Base-by-base conservation (phyloP, 2,888 invertebrate species). In the Dichetophora obliterata region DNA sequence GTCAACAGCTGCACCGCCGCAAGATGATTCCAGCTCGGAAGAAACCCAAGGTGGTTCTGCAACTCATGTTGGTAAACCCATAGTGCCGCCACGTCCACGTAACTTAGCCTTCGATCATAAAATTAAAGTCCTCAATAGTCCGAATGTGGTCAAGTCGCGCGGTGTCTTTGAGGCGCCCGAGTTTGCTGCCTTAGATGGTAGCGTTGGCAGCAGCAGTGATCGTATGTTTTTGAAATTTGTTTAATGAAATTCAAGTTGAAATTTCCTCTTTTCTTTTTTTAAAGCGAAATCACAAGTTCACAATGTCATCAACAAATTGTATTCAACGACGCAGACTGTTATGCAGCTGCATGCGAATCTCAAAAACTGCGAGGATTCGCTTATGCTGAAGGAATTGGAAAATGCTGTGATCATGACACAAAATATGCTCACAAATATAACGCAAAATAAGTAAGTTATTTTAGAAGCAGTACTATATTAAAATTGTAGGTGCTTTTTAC, bases 1-100 rank as follows among this genome's bases (percentile, higher is more conserved):
- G 3, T 37, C 14, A 43, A 5, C 22, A 83, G 82, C 82, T 80
- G 82, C 84, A 19, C 82, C 84, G 11, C 80, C 85, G 63, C 93
- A 94, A 81, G 95, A 95, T 87, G 95, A 95, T 89, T 95, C 95
- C 69, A 95, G 95, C 83, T 95, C 95, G 0, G 95, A 95, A 85
- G 94, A 94, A 83, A 90, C 88, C 27, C 86, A 86, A 68, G 87
- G 85, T 66, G 85, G 84, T 59, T 84, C 84, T 54, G 84, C 82
- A 63, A 85, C 82, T 65, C 74, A 74, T 27, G 27, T 50, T 19
- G 90, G 88, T 73, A 92, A 92, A 83, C 92, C 93, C 2, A 91
- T 91, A 24, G 91, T 92, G 75, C 91, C 93, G 65, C 93, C 93
- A 16, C 90, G 95, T 78, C 93, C 93, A 0, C 89, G 94, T 71